Conservation (phyloP, 2,113 vertebrate species). For the Xiphophorus couchianus region DNA sequence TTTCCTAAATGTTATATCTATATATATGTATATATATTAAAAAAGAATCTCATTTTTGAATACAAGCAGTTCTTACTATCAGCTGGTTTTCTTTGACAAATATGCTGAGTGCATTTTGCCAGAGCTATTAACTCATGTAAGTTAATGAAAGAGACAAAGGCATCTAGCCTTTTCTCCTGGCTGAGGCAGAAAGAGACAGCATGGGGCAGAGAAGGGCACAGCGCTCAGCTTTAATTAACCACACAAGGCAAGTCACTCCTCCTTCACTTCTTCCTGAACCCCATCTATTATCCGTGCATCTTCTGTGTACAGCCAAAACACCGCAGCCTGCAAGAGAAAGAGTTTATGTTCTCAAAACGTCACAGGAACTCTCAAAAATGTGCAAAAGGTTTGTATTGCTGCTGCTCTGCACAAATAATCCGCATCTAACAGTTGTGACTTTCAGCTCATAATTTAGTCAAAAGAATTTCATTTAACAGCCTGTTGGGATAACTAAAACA, state of each 20-base stretch:
- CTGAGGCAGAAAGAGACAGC: conserved; percentile 20
- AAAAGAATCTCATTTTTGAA: background rate
- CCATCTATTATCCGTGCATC: background rate
- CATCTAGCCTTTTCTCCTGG: conserved; percentile 2
- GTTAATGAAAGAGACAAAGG: conserved; percentile 34
- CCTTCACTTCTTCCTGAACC: background rate
- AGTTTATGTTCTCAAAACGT: conserved; percentile 12
- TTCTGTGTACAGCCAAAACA: conserved; percentile 6
- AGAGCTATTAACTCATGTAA: background rate
- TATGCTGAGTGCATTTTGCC: conserved; percentile 5
- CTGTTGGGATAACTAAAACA: too few species aligned
- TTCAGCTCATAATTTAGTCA: too few species aligned
- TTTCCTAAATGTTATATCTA: too few species aligned
- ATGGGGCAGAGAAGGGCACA: conserved; percentile 46
- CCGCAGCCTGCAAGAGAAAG: background rate
- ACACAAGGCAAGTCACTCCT: conserved; percentile 18
- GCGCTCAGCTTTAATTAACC: conserved; percentile 56
- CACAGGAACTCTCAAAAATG: conserved; percentile 2
- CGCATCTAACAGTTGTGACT: too few species aligned
- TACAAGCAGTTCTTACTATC: conserved; percentile 1
- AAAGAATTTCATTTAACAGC: too few species aligned
- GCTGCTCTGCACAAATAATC: background rate
- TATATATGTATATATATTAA: background rate
- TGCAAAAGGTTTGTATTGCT: background rate
- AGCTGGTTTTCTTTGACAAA: background rate